Evolutionary conservation across 2,113 vertebrate genomes (phyloP).

Genomic region (Amblyornis subalaris): DNA sequence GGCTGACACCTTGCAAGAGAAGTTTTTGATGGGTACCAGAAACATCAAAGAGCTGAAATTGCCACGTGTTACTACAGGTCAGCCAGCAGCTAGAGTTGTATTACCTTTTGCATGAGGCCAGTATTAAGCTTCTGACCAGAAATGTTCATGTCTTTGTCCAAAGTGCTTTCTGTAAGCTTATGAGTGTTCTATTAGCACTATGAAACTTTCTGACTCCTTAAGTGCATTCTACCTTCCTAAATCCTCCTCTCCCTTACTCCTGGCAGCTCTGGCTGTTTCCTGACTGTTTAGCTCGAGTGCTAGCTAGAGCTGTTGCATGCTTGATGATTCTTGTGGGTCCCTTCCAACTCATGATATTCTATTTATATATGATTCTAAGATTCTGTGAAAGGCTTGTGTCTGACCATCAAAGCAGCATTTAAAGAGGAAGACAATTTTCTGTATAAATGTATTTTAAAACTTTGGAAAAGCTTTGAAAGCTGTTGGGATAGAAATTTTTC

Average conservation of each 20-base stretch:
- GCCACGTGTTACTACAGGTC: not conserved
- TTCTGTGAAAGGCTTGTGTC: not conserved
- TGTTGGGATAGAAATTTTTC: not conserved
- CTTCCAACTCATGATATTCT: not conserved
- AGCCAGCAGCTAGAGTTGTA: not conserved
- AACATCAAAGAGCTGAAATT: not conserved
- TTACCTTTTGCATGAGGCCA: not conserved
- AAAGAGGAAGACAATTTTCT: not conserved
- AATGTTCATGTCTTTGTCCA: not conserved
- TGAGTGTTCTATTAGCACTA: not conserved
- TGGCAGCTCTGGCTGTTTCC: not conserved
- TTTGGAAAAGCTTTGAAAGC: not conserved
- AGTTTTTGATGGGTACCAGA: not conserved
- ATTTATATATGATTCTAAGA: not conserved
- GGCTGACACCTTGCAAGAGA: not conserved
- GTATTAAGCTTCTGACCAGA: not conserved
- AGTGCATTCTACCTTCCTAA: not conserved
- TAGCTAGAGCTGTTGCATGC: not conserved
- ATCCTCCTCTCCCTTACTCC: not conserved
- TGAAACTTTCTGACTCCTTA: not conserved
- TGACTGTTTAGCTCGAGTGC: not conserved
- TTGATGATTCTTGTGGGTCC: not conserved
- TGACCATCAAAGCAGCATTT: not conserved
- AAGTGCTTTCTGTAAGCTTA: not conserved
- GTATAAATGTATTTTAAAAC: not conserved